Conservation (phyloP, 2,113 vertebrate species). For the Glaucidium brasilianum region DNA sequence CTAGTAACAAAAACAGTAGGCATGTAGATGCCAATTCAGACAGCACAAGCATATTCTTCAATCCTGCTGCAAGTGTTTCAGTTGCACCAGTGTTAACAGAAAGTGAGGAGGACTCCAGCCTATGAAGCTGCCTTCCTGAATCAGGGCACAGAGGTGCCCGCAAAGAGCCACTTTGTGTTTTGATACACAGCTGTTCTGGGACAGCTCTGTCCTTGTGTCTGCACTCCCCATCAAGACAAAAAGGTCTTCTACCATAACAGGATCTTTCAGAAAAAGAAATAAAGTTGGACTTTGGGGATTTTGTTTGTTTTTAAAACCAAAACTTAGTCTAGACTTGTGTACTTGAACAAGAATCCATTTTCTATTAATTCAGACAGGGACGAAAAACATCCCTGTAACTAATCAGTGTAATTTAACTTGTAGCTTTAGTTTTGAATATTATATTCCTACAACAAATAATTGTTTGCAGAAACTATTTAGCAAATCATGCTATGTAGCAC, state of each 20-base stretch:
- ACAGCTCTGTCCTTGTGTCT: not conserved
- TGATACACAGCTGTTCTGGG: not conserved
- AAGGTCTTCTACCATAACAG: not conserved
- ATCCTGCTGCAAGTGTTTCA: not conserved
- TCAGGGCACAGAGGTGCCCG: not conserved
- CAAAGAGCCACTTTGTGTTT: not conserved
- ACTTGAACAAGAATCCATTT: not conserved
- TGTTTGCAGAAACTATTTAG: slow-evolving; percentile 9
- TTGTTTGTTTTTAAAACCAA: not conserved
- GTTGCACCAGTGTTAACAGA: fast-evolving
- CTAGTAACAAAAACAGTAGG: not conserved
- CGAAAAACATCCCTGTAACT: slow-evolving; percentile 9
- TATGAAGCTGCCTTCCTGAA: not conserved
- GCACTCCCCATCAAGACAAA: not conserved
- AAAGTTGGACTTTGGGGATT: not conserved
- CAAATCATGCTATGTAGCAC: not conserved
- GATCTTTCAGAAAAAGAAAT: not conserved
- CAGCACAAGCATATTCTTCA: not conserved
- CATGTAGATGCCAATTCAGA: not conserved
- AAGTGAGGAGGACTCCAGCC: not conserved
- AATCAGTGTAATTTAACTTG: not conserved
- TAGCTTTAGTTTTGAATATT: not conserved
- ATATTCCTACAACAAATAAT: not conserved
- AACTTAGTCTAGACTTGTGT: not conserved
- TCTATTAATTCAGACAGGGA: not conserved